Conservation (phyloP, 2,797 vertebrate genomes). For the Smutsia gigantea region DNA sequence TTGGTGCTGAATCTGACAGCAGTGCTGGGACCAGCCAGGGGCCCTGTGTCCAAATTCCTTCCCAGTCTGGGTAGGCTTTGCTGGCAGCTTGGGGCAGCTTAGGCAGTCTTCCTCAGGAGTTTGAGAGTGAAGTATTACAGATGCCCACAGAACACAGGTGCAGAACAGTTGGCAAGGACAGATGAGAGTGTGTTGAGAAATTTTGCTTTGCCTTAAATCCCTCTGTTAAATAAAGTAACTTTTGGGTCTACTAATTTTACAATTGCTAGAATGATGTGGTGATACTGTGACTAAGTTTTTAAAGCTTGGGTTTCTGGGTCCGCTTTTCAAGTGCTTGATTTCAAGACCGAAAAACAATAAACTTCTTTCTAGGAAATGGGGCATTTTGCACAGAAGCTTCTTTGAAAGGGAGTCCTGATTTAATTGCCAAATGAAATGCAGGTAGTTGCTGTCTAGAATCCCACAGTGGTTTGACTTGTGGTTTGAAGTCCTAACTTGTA, state of each 20-base stretch:
- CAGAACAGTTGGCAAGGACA: not conserved
- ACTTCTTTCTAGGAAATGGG: not conserved
- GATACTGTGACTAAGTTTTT: not conserved
- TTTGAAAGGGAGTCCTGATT: not conserved
- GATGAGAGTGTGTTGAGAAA: not conserved
- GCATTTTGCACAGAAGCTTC: not conserved
- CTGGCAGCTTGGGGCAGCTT: not conserved
- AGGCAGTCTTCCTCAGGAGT: not conserved
- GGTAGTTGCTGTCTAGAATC: not conserved
- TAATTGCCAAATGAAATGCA: not conserved
- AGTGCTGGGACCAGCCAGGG: not conserved
- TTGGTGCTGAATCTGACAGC: not conserved
- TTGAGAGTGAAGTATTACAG: too few relatives aligned
- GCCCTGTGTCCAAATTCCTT: not conserved
- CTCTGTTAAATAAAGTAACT: slow-evolving; percentile 24
- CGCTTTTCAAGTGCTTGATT: not conserved
- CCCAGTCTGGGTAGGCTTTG: not conserved
- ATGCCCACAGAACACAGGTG: not conserved
- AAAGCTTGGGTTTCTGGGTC: not conserved
- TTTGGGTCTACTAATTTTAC: not conserved
- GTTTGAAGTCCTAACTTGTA: not conserved
- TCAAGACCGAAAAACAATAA: not conserved
- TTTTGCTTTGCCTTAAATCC: not conserved
- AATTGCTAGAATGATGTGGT: not conserved
- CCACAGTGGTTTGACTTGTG: not conserved